Conservation (phyloP, 2,888 invertebrate species). For the Tetragnatha montana region DNA sequence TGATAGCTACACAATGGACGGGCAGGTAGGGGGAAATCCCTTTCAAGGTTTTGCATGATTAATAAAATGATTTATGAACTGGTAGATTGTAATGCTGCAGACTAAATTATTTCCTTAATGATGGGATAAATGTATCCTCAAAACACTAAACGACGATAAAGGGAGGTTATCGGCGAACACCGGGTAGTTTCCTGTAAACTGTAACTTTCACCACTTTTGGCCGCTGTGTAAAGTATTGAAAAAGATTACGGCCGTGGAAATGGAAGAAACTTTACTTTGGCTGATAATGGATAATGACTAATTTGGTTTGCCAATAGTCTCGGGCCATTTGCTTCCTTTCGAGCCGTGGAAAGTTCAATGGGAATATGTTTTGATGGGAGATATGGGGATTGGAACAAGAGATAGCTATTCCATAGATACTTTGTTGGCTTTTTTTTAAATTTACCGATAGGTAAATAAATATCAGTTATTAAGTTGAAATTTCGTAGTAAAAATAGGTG, state of each 20-base stretch:
- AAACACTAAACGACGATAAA: slow-evolving; percentile 62
- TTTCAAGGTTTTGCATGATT: slow-evolving; percentile 66
- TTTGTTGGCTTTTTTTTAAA: too few species aligned
- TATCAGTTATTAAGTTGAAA: too few species aligned
- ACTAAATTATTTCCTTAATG: slow-evolving; percentile 68
- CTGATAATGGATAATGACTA: slow-evolving; percentile 25
- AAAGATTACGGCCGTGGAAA: slow-evolving; percentile 2
- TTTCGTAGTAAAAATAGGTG: too few species aligned
- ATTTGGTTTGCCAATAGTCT: slow-evolving; percentile 31
- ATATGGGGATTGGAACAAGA: background rate
- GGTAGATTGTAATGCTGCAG: slow-evolving; percentile 53
- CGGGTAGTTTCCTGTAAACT: slow-evolving; percentile 26
- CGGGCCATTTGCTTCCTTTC: background rate
- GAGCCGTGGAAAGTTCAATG: background rate
- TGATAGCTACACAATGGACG: slow-evolving; percentile 23
- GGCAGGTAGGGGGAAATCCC: background rate
- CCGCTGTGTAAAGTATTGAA: slow-evolving; percentile 23
- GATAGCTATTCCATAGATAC: too few species aligned
- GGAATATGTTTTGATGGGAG: background rate
- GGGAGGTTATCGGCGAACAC: slow-evolving; percentile 34
- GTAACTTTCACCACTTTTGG: slow-evolving; percentile 15
- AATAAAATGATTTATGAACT: slow-evolving; percentile 62
- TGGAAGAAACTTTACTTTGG: slow-evolving; percentile 1
- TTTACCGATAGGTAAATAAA: too few species aligned
- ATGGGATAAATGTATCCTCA: slow-evolving; percentile 39